Evolutionary conservation across 1,140 invertebrate species (phyloP).

Genomic region (Zaprionus capensis): DNA sequence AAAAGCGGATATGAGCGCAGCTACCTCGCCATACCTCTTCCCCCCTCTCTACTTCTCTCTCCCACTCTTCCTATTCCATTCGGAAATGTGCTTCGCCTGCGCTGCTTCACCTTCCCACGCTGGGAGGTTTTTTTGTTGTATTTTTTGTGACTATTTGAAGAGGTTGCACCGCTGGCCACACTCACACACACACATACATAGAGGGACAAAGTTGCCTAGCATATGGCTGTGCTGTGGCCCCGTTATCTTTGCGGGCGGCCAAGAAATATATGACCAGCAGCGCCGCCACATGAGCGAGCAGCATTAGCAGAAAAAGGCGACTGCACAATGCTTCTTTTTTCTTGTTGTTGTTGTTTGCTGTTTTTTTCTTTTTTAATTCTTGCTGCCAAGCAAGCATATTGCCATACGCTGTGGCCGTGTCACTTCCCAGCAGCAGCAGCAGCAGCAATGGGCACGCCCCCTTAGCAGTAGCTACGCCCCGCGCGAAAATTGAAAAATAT

Average conservation of each 20-base stretch:
- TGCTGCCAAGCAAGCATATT: conserved; percentile 72
- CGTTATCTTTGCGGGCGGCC: conserved; percentile 72
- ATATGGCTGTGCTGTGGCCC: conserved; percentile 41
- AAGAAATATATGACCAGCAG: conserved; percentile 69
- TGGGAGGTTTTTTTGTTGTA: conserved; percentile 17
- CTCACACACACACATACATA: conserved; percentile 18
- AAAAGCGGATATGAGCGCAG: conserved; percentile 74
- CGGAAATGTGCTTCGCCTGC: conserved; percentile 41
- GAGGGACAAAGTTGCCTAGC: conserved; percentile 37
- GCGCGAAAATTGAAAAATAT: conserved; percentile 77
- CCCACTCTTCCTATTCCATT: background rate
- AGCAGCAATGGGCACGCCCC: conserved; percentile 13
- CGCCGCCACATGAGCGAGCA: conserved; percentile 47
- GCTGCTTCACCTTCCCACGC: conserved; percentile 15
- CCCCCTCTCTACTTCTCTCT: background rate
- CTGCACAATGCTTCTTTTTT: conserved; percentile 22
- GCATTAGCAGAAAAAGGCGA: conserved; percentile 61
- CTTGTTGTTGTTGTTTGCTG: conserved; percentile 23
- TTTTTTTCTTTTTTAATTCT: conserved; percentile 65
- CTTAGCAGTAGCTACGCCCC: conserved; percentile 27
- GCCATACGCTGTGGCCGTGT: conserved; percentile 53
- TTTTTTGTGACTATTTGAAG: conserved; percentile 49
- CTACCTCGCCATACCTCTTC: background rate
- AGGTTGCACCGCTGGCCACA: conserved; percentile 68
- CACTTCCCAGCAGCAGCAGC: conserved; percentile 46